Percentiles rank a stretch among this genome's conserved stretches.
phyloP scores from a whole-genome alignment of 2,113 vertebrate species.

The Scytalopus superciliaris region DNA sequence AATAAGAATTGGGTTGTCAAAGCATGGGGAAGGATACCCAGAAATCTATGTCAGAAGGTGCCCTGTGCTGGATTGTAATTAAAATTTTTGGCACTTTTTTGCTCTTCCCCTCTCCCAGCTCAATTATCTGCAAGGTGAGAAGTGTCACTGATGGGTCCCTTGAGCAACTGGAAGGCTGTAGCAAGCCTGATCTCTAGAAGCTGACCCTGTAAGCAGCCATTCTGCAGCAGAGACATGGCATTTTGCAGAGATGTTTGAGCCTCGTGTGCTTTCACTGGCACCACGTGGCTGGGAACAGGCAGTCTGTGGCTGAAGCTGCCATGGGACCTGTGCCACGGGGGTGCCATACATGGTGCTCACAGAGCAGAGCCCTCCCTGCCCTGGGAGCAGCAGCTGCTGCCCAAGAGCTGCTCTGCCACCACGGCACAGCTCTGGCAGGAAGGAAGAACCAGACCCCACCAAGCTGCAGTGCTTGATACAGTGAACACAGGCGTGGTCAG shows the following conservation, averaged over 20 bases:
- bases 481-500: neutral
- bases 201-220: neutral
- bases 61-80: neutral
- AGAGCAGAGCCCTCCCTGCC: neutral
- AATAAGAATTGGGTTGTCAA: neutral
- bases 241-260: neutral
- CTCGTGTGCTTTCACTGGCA: fast-evolving
- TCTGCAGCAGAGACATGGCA: neutral
- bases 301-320: neutral
- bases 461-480: neutral
- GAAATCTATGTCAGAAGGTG: neutral
- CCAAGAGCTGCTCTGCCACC: neutral
- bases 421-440: neutral
- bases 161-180: neutral
- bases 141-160: neutral
- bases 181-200: neutral
- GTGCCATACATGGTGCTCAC: fast-evolving
- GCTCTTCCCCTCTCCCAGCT: neutral
- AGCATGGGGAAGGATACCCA: neutral
- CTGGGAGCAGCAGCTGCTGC: neutral
- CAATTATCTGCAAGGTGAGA: neutral
- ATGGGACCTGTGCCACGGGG: fast-evolving
- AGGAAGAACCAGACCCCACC: neutral
- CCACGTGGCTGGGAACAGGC: neutral
- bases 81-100: neutral